Conservation (phyloP, 2,888 invertebrate genomes). For the Serrognathus titanus region DNA sequence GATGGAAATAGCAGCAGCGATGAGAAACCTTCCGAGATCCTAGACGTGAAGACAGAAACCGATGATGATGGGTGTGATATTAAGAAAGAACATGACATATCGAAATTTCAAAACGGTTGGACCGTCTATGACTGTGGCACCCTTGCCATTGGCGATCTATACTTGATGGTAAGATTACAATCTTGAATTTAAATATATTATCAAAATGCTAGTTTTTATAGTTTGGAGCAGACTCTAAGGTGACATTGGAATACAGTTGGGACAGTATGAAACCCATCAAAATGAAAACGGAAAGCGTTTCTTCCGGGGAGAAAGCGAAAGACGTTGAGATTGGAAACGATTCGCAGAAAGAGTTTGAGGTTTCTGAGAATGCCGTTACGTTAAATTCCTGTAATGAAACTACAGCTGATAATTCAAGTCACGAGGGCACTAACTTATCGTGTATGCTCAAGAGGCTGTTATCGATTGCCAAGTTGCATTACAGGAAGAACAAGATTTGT, state of each 20-base stretch:
- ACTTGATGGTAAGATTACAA: slow-evolving; percentile 68
- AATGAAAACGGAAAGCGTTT: background rate
- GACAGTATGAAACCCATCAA: slow-evolving; percentile 36
- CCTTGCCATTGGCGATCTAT: slow-evolving; percentile 84
- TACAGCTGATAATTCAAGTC: background rate
- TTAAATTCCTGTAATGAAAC: no score
- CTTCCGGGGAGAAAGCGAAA: no score
- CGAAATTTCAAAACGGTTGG: slow-evolving; percentile 69
- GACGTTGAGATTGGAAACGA: no score
- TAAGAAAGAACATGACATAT: slow-evolving; percentile 33
- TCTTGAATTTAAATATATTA: background rate
- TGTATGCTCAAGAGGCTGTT: slow-evolving; percentile 55
- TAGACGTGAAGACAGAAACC: slow-evolving; percentile 47
- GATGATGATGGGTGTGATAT: slow-evolving; percentile 26
- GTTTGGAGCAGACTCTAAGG: slow-evolving; percentile 71
- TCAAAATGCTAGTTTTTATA: slow-evolving; percentile 38
- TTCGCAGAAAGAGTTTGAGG: slow-evolving; percentile 12
- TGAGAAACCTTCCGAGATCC: slow-evolving; percentile 48
- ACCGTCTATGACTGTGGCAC: slow-evolving; percentile 71
- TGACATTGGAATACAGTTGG: slow-evolving; percentile 80
- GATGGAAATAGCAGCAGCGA: slow-evolving; percentile 51
- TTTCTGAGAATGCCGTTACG: slow-evolving; percentile 22
- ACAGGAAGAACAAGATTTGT: slow-evolving; percentile 44
- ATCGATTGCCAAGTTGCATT: slow-evolving; percentile 53
- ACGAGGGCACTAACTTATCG: slow-evolving; percentile 27